Conservation (phyloP, 2,797 vertebrate genomes). For the Potorous gilbertii region DNA sequence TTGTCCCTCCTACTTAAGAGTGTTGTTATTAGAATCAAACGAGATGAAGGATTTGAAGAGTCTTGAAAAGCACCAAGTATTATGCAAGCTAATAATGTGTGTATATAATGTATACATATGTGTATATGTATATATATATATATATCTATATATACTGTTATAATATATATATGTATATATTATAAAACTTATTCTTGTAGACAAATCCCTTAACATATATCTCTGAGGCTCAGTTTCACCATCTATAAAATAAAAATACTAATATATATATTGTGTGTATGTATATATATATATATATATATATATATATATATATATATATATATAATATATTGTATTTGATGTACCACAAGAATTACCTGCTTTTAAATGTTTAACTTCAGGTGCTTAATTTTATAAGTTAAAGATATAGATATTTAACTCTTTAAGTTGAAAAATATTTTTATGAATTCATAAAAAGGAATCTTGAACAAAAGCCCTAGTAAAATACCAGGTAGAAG, state of each 20-base stretch:
- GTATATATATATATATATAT: no score
- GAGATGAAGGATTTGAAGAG: not conserved
- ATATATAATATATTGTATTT: no score
- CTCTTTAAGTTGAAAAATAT: not conserved
- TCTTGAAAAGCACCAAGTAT: not conserved
- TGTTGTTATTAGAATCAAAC: not conserved
- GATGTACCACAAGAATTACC: not conserved
- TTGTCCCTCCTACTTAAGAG: not conserved
- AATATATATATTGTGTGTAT: no score
- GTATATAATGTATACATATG: not conserved
- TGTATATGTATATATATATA: not conserved
- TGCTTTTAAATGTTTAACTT: not conserved
- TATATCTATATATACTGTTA: no score
- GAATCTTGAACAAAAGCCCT: not conserved
- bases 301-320: no score
- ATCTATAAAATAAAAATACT: not conserved
- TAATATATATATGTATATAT: not conserved
- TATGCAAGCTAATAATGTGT: not conserved
- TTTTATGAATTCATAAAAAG: not conserved
- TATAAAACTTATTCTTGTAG: not conserved
- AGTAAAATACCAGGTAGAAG: not conserved
- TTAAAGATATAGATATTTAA: not conserved
- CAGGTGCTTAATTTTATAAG: not conserved
- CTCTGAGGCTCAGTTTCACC: not conserved
- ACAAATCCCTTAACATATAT: not conserved